Percentiles rank a stretch among this genome's conserved stretches.
Evolutionary conservation across 2,113 vertebrate genomes (phyloP).

Genomic region (Nycticorax nycticorax): DNA sequence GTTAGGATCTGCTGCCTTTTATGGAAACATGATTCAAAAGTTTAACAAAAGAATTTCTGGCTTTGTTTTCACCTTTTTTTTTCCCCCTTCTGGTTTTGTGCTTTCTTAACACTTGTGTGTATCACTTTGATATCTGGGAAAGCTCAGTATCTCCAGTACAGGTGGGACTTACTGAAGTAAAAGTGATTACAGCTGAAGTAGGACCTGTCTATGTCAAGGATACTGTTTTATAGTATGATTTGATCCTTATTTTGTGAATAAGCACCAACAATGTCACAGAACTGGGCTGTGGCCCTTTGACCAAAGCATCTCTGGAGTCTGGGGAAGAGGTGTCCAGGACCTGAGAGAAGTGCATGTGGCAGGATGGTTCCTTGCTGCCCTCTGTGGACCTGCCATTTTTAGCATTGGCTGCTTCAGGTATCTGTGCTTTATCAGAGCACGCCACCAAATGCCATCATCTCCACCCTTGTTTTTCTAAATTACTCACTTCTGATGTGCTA

Average conservation of each 20-base stretch:
- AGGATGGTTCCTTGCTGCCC: background rate
- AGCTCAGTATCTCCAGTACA: background rate
- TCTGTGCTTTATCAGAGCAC: background rate
- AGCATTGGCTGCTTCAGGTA: background rate
- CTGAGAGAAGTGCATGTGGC: background rate
- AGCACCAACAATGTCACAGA: background rate
- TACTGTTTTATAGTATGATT: background rate
- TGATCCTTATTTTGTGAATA: background rate
- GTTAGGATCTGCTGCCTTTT: background rate
- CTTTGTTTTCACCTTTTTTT: background rate
- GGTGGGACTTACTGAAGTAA: background rate
- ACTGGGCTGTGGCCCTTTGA: background rate
- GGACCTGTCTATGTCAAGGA: background rate
- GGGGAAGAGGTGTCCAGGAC: background rate
- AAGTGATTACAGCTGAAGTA: background rate
- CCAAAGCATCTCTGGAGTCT: background rate
- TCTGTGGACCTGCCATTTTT: background rate
- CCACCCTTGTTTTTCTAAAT: background rate
- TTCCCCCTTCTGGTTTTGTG: background rate
- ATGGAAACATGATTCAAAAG: constrained; percentile 2
- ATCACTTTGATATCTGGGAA: background rate
- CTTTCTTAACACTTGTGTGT: background rate
- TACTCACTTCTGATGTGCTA: background rate
- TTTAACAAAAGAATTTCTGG: background rate
- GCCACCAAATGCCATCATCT: accelerated